Base-by-base conservation (phyloP, 64 coral and sea anemone genomes). In the Stichodactyla helianthus region DNA sequence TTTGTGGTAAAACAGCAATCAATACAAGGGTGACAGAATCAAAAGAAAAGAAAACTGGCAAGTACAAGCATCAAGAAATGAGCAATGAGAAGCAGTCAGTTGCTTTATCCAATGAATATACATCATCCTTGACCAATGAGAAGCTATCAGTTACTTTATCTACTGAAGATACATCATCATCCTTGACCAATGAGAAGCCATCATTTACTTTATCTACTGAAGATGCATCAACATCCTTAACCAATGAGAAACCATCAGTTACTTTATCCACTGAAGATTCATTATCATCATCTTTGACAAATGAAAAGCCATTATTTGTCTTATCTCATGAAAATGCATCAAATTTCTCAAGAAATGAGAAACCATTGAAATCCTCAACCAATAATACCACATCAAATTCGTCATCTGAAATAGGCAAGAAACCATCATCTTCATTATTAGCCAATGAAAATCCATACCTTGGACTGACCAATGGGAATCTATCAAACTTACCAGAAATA, bases 391-490 rank as follows among this genome's bases (percentile, higher is more conserved):
- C 19, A 2, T 51, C 50, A 54, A 52, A 51, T 19, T 53, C 51
- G 0, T n/a, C 52, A 54, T 11, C 26, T 44, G 77, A 12, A 67
- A 20, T 67, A 67, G 68, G 7, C 68, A 71, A 71, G 25, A 71
- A 31, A 7, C 25, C 68, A 31, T 12, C 78, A 54, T 19, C 35
- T 81, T 52, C 12, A 27, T 10, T 9, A 6, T 81, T 52, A 54
- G 52, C 78, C 31, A 81, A 81, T 81, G 51, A 53, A 53, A 81
- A 81, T 52, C 50, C 50, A 6, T 53, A 10, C 22, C 20, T 70
- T 70, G 65, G 65, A 79, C 51, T 79, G 11, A 79, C 77, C 77
- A 79, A 10, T 79, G 77, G 77, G 76, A 78, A 23, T 23, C 76
- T 16, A 20, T 20, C 62, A 71, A 71, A 28, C 68, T 0, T 2